Conservation (phyloP, 2,113 vertebrate genomes). For the Muscicapa adusta region DNA sequence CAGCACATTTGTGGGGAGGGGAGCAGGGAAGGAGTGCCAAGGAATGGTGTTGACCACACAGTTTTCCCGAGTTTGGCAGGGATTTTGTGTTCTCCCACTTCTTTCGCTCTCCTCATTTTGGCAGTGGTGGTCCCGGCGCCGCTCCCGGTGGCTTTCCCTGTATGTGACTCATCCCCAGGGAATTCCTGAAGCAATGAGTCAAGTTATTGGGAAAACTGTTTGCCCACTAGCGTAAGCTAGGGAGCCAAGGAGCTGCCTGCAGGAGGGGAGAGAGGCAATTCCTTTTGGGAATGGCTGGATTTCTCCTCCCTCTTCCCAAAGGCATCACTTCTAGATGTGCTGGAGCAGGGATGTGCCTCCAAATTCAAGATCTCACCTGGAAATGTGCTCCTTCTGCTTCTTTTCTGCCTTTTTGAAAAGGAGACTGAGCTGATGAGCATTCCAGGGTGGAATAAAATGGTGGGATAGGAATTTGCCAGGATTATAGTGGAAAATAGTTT, state of each 20-base stretch:
- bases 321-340: neutral
- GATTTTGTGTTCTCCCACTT: conserved; percentile 39
- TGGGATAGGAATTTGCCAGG: neutral
- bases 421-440: neutral
- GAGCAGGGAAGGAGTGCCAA: neutral
- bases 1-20: neutral
- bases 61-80: neutral
- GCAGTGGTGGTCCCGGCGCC: conserved; percentile 26
- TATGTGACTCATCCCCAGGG: conserved; percentile 52
- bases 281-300: neutral
- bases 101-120: neutral
- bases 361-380: neutral
- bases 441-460: neutral
- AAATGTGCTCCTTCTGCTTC: neutral
- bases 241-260: neutral
- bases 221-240: neutral
- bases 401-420: neutral
- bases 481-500: neutral
- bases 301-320: neutral
- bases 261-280: neutral
- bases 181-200: conserved; percentile 62
- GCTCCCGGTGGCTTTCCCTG: conserved; percentile 44
- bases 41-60: neutral
- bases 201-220: conserved; percentile 60
- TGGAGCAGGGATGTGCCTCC: fast-evolving